A percentile compares a stretch with the other conserved stretches of the same genome.
phyloP scores from a whole-genome alignment of 2,888 invertebrate species.

The Lutraria lutraria region DNA sequence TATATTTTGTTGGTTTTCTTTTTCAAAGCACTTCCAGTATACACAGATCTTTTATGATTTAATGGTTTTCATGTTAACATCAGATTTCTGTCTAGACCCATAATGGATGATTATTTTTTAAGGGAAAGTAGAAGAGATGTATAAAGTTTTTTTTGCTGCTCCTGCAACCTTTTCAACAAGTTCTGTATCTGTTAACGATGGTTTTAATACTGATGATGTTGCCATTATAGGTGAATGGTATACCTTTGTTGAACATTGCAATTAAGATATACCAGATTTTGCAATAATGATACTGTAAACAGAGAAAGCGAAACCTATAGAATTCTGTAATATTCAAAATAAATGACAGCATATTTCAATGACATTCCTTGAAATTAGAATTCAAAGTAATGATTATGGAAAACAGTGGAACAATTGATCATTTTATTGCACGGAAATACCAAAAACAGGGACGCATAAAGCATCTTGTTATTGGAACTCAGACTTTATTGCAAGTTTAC shows the following conservation, averaged over 20 bases:
- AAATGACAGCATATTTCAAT: neutral
- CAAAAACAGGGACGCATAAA: neutral
- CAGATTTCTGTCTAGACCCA: conserved; percentile 17
- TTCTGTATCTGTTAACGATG: neutral
- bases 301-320: too few species aligned
- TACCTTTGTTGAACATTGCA: too few species aligned
- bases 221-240: neutral
- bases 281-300: too few species aligned
- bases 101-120: conserved; percentile 10
- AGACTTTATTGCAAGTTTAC: neutral
- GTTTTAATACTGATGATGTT: neutral
- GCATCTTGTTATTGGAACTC: neutral
- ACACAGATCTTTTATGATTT: conserved; percentile 11
- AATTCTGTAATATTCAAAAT: neutral
- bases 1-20: neutral
- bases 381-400: neutral
- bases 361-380: neutral
- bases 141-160: neutral
- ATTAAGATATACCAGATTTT: too few species aligned
- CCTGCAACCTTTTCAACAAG: neutral
- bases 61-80: neutral
- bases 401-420: neutral
- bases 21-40: neutral
- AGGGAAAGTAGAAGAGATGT: neutral
- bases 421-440: neutral